These are phyloP conservation scores for Agrypnus murinus DNA, from an alignment of 2,888 invertebrate species.

Conservation along the genomic window DNA sequence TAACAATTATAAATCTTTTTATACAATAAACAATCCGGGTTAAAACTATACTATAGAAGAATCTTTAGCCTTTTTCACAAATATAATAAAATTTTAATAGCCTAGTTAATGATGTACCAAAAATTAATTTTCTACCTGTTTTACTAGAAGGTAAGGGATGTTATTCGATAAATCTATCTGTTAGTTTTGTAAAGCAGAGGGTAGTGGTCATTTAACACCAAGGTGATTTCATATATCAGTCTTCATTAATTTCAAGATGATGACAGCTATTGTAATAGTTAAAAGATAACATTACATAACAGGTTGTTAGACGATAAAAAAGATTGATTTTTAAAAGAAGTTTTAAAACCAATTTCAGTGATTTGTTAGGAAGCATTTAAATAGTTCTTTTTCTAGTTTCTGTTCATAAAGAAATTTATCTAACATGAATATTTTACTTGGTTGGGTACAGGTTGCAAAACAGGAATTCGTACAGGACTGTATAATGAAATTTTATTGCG, in stretches of 20 bases:
- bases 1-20: too few species aligned
- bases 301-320: constrained; percentile 16
- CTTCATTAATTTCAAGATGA: constrained; percentile 17
- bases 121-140: constrained; percentile 6
- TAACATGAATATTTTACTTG: too few species aligned
- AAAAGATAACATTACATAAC: constrained; percentile 27
- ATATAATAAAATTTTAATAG: too few species aligned
- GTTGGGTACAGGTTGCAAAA: too few species aligned
- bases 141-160: constrained; percentile 51
- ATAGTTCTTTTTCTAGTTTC: too few species aligned
- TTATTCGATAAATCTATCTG: constrained; percentile 60
- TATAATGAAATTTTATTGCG: neutral
- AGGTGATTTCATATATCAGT: neutral
- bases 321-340: neutral
- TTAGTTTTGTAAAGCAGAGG: constrained; percentile 56
- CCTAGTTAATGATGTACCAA: neutral
- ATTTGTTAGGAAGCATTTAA: too few species aligned
- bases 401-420: too few species aligned
- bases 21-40: too few species aligned
- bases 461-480: too few species aligned
- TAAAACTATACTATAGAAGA: too few species aligned
- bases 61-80: too few species aligned
- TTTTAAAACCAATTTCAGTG: neutral
- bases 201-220: constrained; percentile 57
- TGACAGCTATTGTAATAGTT: constrained; percentile 25